Evolutionary conservation across 1,140 invertebrate species (phyloP).

Genomic region (Psilanteris sp.): DNA sequence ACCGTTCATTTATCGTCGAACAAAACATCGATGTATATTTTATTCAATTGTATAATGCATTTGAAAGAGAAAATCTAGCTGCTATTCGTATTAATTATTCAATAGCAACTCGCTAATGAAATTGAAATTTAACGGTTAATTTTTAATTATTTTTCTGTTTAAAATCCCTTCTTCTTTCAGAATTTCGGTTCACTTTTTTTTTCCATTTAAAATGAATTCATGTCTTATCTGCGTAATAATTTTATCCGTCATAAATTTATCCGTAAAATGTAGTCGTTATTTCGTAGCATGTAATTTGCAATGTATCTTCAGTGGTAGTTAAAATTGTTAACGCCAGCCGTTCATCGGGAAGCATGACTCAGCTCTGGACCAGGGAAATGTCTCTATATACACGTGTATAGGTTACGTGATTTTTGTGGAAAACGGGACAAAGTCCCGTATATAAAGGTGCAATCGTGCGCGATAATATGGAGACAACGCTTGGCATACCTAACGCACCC

Average conservation of each 20-base stretch:
- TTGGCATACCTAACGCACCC: conserved; percentile 60
- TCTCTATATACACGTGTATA: conserved; percentile 63
- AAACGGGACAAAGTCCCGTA: conserved; percentile 57
- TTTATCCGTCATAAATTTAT: conserved; percentile 55
- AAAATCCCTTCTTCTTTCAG: too few species aligned
- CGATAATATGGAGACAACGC: conserved; percentile 70
- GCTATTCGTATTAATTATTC: too few species aligned
- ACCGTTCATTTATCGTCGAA: too few species aligned
- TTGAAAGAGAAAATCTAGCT: too few species aligned
- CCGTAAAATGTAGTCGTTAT: conserved; percentile 46
- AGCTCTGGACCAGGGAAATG: conserved; percentile 60
- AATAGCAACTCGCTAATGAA: too few species aligned
- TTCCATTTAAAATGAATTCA: conserved; percentile 8
- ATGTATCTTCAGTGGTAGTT: conserved; percentile 60
- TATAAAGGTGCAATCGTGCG: conserved; percentile 70
- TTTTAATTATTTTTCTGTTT: too few species aligned
- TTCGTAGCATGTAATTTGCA: conserved; percentile 44
- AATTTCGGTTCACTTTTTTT: neutral
- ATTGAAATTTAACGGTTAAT: too few species aligned
- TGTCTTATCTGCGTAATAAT: conserved; percentile 54
- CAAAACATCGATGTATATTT: too few species aligned
- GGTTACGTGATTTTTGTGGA: conserved; percentile 68
- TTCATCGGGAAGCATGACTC: conserved; percentile 61
- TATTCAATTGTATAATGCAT: too few species aligned
- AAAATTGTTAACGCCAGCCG: conserved; percentile 63